Percentiles rank a stretch among this genome's conserved stretches.
phyloP scores from a whole-genome alignment of 1,140 invertebrate genomes.

The Diprion similis region DNA sequence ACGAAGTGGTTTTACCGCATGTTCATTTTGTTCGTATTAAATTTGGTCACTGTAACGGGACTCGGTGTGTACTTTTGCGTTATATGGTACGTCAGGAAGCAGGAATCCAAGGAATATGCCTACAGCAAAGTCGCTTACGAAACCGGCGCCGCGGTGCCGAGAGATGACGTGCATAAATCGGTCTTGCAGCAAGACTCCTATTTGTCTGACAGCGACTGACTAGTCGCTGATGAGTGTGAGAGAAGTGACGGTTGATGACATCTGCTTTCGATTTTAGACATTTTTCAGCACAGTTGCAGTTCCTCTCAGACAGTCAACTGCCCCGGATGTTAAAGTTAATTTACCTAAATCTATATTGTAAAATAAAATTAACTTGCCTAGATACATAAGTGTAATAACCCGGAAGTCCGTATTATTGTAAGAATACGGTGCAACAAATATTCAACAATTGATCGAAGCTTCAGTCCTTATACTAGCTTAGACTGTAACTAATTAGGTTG shows the following conservation, averaged over 20 bases:
- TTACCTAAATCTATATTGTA: neutral
- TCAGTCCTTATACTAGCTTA: neutral
- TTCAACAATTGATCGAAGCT: neutral
- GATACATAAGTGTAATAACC: no score
- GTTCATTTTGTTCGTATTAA: slow-evolving; percentile 34
- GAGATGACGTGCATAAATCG: slow-evolving; percentile 24
- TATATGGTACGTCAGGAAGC: slow-evolving; percentile 17
- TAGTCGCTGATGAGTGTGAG: slow-evolving; percentile 17
- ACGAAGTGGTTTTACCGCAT: slow-evolving; percentile 43
- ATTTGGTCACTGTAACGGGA: slow-evolving; percentile 24
- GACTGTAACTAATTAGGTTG: neutral
- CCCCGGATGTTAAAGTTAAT: neutral
- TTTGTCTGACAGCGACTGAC: slow-evolving; percentile 41
- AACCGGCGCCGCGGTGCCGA: neutral
- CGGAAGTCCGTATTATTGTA: no score
- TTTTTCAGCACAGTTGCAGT: neutral
- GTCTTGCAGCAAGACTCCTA: slow-evolving; percentile 23
- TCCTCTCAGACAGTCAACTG: neutral
- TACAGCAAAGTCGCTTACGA: slow-evolving; percentile 35
- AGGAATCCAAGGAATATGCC: neutral
- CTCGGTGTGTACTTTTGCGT: slow-evolving; percentile 22
- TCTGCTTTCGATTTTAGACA: neutral
- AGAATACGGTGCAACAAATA: neutral
- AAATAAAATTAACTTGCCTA: neutral
- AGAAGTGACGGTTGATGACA: neutral